Percentiles rank a stretch among this genome's conserved stretches.
These are phyloP conservation scores for Lithophane socia DNA, from an alignment of 2,888 invertebrate species.

Conservation along the genomic window DNA sequence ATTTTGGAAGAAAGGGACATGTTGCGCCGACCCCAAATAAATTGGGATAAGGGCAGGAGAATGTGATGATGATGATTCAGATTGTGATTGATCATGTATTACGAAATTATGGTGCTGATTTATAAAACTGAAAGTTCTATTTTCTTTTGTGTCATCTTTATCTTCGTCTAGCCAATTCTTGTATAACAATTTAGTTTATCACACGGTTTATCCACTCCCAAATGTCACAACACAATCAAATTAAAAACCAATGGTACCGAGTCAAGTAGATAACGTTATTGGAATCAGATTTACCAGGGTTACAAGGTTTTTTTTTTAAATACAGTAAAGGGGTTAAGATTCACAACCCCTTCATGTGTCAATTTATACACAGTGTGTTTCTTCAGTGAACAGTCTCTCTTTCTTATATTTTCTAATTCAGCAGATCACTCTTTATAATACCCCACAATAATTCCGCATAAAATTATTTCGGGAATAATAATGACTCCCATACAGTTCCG, in stretches of 20 bases:
- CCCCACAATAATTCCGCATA: conserved; percentile 51
- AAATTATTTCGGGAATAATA: conserved; percentile 51
- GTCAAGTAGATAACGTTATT: not conserved
- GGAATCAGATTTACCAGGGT: not conserved
- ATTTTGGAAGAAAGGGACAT: no score
- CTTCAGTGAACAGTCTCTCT: conserved; percentile 14
- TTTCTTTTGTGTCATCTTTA: not conserved
- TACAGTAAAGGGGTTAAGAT: conserved; percentile 32
- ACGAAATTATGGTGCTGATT: no score
- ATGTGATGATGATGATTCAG: no score
- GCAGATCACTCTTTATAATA: conserved; percentile 32
- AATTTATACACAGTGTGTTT: conserved; percentile 13
- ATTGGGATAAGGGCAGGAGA: no score
- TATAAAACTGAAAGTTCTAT: not conserved
- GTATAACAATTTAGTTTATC: not conserved
- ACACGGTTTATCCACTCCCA: not conserved
- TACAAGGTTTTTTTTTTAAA: not conserved
- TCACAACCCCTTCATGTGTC: conserved; percentile 12
- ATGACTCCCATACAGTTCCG: conserved; percentile 72
- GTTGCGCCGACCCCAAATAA: no score
- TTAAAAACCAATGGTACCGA: not conserved
- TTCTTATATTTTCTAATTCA: conserved; percentile 39
- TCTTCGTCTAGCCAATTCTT: not conserved
- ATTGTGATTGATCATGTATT: no score
- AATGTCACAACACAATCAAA: conserved; percentile 10